Conservation (phyloP, 2,797 vertebrate genomes). For the Natrix natrix region DNA sequence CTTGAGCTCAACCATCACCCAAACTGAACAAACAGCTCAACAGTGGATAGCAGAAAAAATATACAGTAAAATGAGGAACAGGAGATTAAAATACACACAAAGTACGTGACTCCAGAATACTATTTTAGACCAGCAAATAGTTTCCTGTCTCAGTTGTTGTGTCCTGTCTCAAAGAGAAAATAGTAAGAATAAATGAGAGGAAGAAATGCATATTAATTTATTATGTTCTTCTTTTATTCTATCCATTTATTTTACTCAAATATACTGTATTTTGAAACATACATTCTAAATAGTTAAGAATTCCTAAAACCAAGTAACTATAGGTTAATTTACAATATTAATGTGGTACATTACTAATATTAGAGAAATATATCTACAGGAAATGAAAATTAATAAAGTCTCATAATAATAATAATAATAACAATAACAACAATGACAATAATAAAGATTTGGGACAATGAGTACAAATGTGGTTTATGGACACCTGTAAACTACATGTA, state of each 20-base stretch:
- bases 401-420: neutral
- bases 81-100: neutral
- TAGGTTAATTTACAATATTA: neutral
- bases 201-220: neutral
- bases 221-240: neutral
- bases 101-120: neutral
- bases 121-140: neutral
- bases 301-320: neutral
- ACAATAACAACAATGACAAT: neutral
- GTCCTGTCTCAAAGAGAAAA: neutral
- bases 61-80: neutral
- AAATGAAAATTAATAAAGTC: neutral
- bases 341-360: neutral
- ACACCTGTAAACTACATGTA: neutral
- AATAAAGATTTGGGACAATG: neutral
- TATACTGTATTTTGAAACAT: neutral
- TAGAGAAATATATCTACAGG: neutral
- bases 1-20: neutral
- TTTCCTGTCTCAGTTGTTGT: neutral
- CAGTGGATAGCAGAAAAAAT: neutral
- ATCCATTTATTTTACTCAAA: neutral
- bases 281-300: neutral
- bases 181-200: neutral
- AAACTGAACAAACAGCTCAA: neutral
- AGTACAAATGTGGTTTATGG: neutral